Evolutionary conservation across 2,113 vertebrate genomes (phyloP).

Genomic region (Falcunculus frontatus): DNA sequence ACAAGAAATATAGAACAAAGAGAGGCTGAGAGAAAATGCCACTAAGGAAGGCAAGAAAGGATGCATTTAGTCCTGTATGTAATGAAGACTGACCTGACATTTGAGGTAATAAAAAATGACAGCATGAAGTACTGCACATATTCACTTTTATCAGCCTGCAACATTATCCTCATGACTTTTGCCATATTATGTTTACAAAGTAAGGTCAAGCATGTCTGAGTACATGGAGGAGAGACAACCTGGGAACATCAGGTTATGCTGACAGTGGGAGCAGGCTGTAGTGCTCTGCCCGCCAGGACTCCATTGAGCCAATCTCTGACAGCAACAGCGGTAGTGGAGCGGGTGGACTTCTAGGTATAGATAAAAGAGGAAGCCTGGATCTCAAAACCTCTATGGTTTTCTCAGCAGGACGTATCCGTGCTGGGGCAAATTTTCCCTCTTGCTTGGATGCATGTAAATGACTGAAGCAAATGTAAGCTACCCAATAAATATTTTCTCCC

Average conservation of each 20-base stretch:
- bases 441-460: neutral
- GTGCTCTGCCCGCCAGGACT: neutral
- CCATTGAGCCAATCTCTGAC: neutral
- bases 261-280: neutral
- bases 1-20: neutral
- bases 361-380: neutral
- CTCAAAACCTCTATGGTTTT: neutral
- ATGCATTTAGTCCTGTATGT: neutral
- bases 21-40: neutral
- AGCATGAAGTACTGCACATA: neutral
- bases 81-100: conserved; percentile 8
- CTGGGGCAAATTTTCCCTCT: neutral
- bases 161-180: conserved; percentile 1
- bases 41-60: neutral
- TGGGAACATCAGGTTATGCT: neutral
- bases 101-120: conserved; percentile 6
- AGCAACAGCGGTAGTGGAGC: fast-evolving
- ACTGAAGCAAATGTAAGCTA: neutral
- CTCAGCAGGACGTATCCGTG: fast-evolving
- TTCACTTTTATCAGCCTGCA: neutral
- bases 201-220: neutral
- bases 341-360: neutral
- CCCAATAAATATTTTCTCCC: neutral
- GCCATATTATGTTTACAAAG: conserved; percentile 3
- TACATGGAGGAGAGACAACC: neutral